Base-by-base conservation (phyloP, 2,888 invertebrate species). In the Lithophane semibrunnea region DNA sequence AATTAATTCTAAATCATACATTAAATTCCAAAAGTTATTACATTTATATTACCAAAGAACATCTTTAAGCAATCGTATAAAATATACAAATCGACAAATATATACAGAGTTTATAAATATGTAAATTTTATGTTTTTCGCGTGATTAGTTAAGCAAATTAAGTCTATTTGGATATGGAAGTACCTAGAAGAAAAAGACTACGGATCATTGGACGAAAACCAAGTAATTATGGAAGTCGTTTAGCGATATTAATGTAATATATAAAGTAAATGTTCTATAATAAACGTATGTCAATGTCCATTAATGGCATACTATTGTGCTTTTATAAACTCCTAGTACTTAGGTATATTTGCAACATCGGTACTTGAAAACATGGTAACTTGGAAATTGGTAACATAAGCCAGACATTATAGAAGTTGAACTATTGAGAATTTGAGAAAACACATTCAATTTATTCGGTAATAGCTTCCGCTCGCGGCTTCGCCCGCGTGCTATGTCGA, bases 121-220 rank as follows among this genome's bases (percentile, higher is more conserved):
- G 68, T 56, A 65, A 71, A 82, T 79, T 82, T 82, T 72, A 82
- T 82, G 85, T 68, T 78, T 52, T 12, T n/a, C 49, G 29, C 58
- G 71, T 86, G 86, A 73, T 71, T 47, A 58, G 73, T 74, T 86
- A 86, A 72, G 83, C 73, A 71, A 83, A 73, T 73, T 9, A 10
- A 56, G 29, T 66, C 61, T 72, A n/a, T 69, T 74, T 8, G 29
- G 8, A 63, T 79, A 54, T 68, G 18, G n/a, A 63, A 54, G 10
- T 81, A 37, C 37, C 37, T 37, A 4, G 16, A 63, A 60, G 69
- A 63, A 72, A 71, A 76, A 69, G 56, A 49, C 7, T 81, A 37
- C 10, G 12, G 47, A 21, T 18, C 42, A n/a, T 13, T 37, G n/a
- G 13, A 24, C 18, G 2, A 71, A 71, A 80, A 75, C 49, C 49